Conservation (phyloP, 2,113 vertebrate species). For the Oncorhynchus kisutch region DNA sequence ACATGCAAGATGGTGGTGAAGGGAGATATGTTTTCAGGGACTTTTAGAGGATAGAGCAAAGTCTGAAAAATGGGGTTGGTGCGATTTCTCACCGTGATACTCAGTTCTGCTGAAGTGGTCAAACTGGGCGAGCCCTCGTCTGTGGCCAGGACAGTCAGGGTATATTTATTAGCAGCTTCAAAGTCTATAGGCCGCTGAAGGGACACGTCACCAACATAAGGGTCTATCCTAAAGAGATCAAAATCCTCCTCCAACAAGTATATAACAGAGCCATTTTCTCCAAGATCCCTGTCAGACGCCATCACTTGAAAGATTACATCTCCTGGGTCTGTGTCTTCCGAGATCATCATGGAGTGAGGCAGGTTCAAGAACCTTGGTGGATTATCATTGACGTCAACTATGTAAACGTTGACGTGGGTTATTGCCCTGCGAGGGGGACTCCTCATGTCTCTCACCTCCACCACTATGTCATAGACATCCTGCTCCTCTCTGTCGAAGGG, state of each 20-base stretch:
- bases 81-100: slow-evolving; percentile 88
- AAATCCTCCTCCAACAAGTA: slow-evolving; percentile 87
- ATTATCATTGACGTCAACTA: slow-evolving; percentile 92
- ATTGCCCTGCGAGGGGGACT: slow-evolving; percentile 81
- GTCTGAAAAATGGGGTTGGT: slow-evolving; percentile 93
- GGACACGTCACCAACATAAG: slow-evolving; percentile 87
- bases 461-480: slow-evolving; percentile 77
- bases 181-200: slow-evolving; percentile 89
- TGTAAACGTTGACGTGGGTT: slow-evolving; percentile 79
- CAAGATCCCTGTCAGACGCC: slow-evolving; percentile 84
- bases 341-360: slow-evolving; percentile 84
- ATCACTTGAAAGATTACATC: slow-evolving; percentile 91
- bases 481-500: slow-evolving; percentile 85
- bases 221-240: slow-evolving; percentile 89
- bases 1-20: slow-evolving; percentile 92
- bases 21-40: slow-evolving; percentile 88
- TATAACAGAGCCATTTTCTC: slow-evolving; percentile 79
- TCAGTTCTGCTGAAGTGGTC: slow-evolving; percentile 76
- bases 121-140: slow-evolving; percentile 84
- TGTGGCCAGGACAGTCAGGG: slow-evolving; percentile 78
- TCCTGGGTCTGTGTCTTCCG: slow-evolving; percentile 86
- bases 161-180: slow-evolving; percentile 88
- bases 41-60: slow-evolving; percentile 84
- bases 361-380: slow-evolving; percentile 84
- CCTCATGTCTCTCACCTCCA: slow-evolving; percentile 84